Conservation (phyloP, 1,140 invertebrate genomes). For the Mylabris phalerata region DNA sequence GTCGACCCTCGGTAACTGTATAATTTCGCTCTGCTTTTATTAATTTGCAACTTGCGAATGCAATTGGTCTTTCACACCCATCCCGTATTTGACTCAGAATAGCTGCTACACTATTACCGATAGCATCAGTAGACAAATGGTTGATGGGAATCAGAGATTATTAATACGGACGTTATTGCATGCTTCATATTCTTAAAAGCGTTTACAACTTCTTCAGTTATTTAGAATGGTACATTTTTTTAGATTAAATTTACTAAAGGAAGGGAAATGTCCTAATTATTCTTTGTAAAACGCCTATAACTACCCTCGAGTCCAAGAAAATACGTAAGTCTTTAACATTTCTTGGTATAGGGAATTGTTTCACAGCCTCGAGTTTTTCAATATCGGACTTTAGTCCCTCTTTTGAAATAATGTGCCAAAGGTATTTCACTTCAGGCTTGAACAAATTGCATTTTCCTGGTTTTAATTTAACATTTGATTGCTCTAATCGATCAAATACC, state of each 20-base stretch:
- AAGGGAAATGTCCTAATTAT: background rate
- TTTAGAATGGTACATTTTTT: background rate
- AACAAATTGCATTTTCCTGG: constrained; percentile 9
- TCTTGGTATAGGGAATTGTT: constrained; percentile 21
- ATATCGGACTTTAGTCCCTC: constrained; percentile 25
- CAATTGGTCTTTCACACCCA: constrained; percentile 23
- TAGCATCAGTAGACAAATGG: constrained; percentile 27
- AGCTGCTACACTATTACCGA: constrained; percentile 17
- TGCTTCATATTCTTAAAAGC: constrained; percentile 21
- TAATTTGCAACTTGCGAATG: constrained; percentile 34
- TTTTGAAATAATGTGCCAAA: constrained; percentile 23
- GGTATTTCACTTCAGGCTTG: constrained; percentile 20
- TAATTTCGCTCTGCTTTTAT: constrained; percentile 40
- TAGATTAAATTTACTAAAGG: background rate
- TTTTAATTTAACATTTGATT: constrained; percentile 22
- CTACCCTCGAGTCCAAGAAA: constrained; percentile 25
- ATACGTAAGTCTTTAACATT: constrained; percentile 21
- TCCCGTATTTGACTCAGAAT: constrained; percentile 23
- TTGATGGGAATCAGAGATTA: constrained; percentile 22
- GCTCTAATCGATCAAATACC: constrained; percentile 12
- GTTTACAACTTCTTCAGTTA: constrained; percentile 6
- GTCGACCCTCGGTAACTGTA: constrained; percentile 36
- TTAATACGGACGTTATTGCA: constrained; percentile 21
- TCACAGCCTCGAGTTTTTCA: constrained; percentile 20
- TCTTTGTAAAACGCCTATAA: constrained; percentile 21